Evolutionary conservation across 2,888 invertebrate species (phyloP).

Genomic region (Bombylius discolor): DNA sequence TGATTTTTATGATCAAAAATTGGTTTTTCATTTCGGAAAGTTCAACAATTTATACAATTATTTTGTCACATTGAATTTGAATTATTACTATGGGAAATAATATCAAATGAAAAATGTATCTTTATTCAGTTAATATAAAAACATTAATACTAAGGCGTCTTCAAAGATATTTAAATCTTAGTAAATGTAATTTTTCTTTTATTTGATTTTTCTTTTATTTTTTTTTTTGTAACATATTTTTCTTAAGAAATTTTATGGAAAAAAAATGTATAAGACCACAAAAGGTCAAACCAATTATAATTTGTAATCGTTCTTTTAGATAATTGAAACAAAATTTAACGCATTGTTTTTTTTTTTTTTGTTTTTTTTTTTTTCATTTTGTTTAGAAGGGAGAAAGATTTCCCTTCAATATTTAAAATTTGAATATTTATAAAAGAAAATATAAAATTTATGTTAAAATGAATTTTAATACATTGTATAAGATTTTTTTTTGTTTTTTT

Average conservation of each 20-base stretch:
- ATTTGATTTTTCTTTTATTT: too few species aligned
- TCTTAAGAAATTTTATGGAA: not conserved
- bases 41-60: conserved; percentile 1
- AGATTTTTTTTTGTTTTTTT: not conserved
- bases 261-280: conserved; percentile 7
- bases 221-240: too few species aligned
- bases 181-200: not conserved
- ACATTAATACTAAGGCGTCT: not conserved
- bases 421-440: too few species aligned
- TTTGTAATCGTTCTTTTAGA: conserved; percentile 9
- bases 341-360: not conserved
- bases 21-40: not conserved
- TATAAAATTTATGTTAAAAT: too few species aligned
- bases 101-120: too few species aligned
- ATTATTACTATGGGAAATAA: not conserved
- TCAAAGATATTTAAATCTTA: not conserved
- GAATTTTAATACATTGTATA: too few species aligned
- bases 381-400: not conserved
- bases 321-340: conserved; percentile 10
- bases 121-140: not conserved
- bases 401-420: too few species aligned
- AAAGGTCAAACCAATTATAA: conserved; percentile 12
- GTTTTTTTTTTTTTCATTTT: too few species aligned
- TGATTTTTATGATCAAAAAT: conserved; percentile 5
- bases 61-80: conserved; percentile 7